phyloP scores from a whole-genome alignment of 1,140 invertebrate genomes.

The Drosophila ohnishii region DNA sequence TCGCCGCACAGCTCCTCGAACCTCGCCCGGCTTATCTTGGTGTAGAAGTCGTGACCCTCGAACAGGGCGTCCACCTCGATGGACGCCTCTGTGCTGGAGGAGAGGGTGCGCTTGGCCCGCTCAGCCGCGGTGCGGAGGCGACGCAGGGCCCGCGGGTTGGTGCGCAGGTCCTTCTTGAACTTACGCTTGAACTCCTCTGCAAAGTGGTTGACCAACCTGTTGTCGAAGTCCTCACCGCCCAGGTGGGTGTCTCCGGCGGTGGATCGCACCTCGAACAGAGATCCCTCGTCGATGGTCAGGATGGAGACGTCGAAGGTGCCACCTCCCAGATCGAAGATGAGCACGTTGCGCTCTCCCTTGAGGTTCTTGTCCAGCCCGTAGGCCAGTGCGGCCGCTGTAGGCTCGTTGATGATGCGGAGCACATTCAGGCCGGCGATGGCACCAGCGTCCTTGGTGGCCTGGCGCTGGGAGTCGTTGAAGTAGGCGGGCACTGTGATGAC shows the following conservation, averaged over 20 bases:
- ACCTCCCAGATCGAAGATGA: constrained; percentile 89
- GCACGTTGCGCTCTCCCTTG: constrained; percentile 86
- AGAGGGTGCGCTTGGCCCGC: constrained; percentile 87
- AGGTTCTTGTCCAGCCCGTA: constrained; percentile 91
- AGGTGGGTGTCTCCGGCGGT: constrained; percentile 89
- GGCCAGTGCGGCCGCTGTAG: constrained; percentile 88
- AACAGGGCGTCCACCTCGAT: constrained; percentile 90
- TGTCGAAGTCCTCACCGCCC: constrained; percentile 93
- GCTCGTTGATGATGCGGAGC: constrained; percentile 89
- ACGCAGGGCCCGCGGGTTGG: constrained; percentile 90
- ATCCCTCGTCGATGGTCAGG: constrained; percentile 92
- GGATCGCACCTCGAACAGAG: constrained; percentile 90
- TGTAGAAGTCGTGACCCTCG: constrained; percentile 92
- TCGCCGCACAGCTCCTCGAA: constrained; percentile 95
- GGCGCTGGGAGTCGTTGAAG: constrained; percentile 87
- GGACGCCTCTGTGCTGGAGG: constrained; percentile 87
- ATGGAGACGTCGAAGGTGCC: constrained; percentile 94
- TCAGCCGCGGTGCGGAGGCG: constrained; percentile 90
- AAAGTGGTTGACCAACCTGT: constrained; percentile 89
- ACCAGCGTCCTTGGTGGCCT: constrained; percentile 88
- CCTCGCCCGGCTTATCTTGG: constrained; percentile 90
- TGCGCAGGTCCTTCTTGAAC: constrained; percentile 90
- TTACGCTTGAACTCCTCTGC: constrained; percentile 91
- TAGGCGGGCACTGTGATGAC: constrained; percentile 86
- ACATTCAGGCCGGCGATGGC: constrained; percentile 87